Evolutionary conservation across 2,888 invertebrate species (phyloP).

Genomic region (Eupithecia abbreviata): DNA sequence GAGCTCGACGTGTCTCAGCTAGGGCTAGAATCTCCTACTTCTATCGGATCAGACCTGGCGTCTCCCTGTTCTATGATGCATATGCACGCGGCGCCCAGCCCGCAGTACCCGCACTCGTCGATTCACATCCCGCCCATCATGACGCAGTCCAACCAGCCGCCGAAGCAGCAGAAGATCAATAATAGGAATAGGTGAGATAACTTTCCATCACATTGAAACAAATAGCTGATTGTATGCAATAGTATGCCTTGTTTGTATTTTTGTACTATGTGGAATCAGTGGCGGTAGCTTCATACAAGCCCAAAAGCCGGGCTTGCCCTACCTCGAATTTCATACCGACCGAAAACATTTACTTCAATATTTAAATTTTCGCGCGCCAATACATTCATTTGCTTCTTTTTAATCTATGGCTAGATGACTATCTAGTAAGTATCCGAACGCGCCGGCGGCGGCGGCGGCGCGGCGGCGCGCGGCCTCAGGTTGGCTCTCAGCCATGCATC

Average conservation of each 20-base stretch:
- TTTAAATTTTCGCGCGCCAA: too few species aligned
- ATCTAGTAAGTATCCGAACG: too few species aligned
- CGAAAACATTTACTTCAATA: too few species aligned
- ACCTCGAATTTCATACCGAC: too few species aligned
- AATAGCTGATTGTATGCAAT: too few species aligned
- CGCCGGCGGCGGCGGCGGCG: too few species aligned
- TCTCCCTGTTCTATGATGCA: constrained; percentile 90
- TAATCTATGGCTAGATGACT: too few species aligned
- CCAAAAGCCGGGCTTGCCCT: too few species aligned
- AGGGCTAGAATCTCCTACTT: constrained; percentile 94
- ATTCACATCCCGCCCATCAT: constrained; percentile 80
- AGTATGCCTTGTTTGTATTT: not conserved
- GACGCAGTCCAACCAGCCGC: constrained; percentile 78
- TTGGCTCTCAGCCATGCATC: too few species aligned
- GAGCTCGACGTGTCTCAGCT: constrained; percentile 93
- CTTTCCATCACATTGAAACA: not conserved
- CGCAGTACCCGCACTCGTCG: constrained; percentile 85
- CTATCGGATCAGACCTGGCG: constrained; percentile 93
- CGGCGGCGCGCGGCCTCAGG: too few species aligned
- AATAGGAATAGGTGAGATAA: constrained; percentile 73
- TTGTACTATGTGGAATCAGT: not conserved
- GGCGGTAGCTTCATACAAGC: too few species aligned
- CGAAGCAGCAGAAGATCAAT: constrained; percentile 80
- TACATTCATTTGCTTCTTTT: too few species aligned
- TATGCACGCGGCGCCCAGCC: constrained; percentile 75